Evolutionary conservation across 2,797 vertebrate species (phyloP), one percentile per base, ranked within the genome.

Genomic region (Aeoliscus strigatus): DNA sequence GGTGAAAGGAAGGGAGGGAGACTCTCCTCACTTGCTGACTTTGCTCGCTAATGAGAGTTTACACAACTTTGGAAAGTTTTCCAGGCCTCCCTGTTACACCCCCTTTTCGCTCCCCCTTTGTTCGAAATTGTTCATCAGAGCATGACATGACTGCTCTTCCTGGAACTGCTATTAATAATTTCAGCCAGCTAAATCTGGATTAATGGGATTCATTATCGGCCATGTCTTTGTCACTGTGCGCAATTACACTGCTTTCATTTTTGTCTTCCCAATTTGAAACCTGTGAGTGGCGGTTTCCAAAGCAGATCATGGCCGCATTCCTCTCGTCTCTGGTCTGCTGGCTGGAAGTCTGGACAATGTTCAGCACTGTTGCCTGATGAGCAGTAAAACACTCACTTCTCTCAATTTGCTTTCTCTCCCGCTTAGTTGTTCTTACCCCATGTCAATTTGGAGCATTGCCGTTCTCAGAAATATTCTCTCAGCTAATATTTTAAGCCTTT

Each of bases 161-260:
- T 68, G 61, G 70, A 80, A 73, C 17, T 38, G 26, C 55, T 63
- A 73, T 79, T 77, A 75, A 75, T 81, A 61, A 70, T 71, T 70
- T 54, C 24, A 53, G 30, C 61, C 56, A 29, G 70, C 67, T 77
- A 66, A 76, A 72, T 80, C 60, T 45, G 63, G 54, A 46, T 60
- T 66, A 51, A 74, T 49, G 61, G 42, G 45, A 77, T 70, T 66
- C 37, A 68, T 80, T 66, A 58, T 60, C 60, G 41, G 62, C 39
- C 42, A 51, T 60, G 63, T 77, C 66, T 73, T 44, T 70, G 52
- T 72, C 66, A 60, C 57, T 54, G 45, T 63, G 67, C 52, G 63
- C 53, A 65, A 54, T 75, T 75, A 62, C 26, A 14, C 30, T 13
- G 4, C 69, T 82, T 82, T 76, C 47, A 64, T 73, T 80, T 72